Evolutionary conservation across 2,113 vertebrate species (phyloP), one percentile per base, ranked within the genome.

Genomic region (Delphinus delphis): DNA sequence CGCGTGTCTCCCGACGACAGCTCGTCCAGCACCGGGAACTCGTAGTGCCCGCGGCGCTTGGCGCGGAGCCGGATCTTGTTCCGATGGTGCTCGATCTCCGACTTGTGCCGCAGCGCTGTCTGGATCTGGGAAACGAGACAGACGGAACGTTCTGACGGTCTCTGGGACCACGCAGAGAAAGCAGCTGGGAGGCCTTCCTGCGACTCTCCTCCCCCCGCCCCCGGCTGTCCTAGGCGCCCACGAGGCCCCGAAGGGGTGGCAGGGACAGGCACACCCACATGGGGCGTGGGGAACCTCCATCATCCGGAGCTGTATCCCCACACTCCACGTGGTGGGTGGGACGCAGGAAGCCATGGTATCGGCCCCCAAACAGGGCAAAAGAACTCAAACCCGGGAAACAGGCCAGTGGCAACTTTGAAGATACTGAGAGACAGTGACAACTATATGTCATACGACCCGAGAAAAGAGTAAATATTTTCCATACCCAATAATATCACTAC

Each of bases 21-120:
- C 20, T 99, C 99, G 28, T 99, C 99, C 99, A 99, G 99, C 93
- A 99, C 98, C 0, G 99, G 99, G 96, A 99, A 99, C 96, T 99
- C 99, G 6, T 99, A 99, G 98, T 99, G 99, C 31, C 99, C 99
- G 92, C 99, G 99, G 93, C 99, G 99, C 98, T 99, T 99, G 97
- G 99, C 99, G 0, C 99, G 99, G 80, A 99, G 99, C 4, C 99
- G 99, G 88, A 99, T 99, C 98, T 99, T 99, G 98, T 99, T 99
- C 62, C 99, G 99, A 95, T 99, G 99, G 95, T 99, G 99, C 96
- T 99, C 99, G 0, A 99, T 99, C 98, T 99, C 99, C 0, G 99
- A 99, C 97, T 99, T 99, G 96, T 99, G 99, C 97, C 99, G 99
- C 95, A 99, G 95, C 0, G 99, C 99, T 2, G 99, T 99, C 97